These are phyloP conservation scores for Oryzias woworae DNA, from an alignment of 2,113 vertebrate genomes.

Conservation along the genomic window DNA sequence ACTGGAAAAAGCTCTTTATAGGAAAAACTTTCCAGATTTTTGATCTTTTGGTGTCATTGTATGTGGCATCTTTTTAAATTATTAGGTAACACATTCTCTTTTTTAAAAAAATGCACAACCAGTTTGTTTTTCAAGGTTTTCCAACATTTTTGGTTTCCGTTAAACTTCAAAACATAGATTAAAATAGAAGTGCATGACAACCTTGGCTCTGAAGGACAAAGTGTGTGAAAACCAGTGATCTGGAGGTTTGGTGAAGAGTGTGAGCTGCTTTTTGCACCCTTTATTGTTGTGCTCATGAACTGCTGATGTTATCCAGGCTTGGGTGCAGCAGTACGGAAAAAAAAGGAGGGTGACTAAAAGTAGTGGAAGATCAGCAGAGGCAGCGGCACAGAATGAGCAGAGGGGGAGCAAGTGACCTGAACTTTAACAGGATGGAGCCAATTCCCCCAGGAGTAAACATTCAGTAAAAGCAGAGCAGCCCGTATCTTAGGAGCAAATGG, in stretches of 20 bases:
- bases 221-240: background rate
- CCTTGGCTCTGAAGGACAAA: conserved; percentile 28
- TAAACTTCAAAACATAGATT: background rate
- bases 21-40: background rate
- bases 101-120: conserved; percentile 13
- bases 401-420: conserved; percentile 70
- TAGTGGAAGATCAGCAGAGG: conserved; percentile 48
- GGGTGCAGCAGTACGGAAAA: conserved; percentile 30
- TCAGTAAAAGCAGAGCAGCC: conserved; percentile 70
- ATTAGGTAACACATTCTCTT: conserved; percentile 15
- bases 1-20: background rate
- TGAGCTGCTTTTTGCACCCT: conserved; percentile 35
- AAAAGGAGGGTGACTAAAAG: conserved; percentile 54
- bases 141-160: conserved; percentile 6
- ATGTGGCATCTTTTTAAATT: background rate
- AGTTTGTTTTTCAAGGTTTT: conserved; percentile 21
- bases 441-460: conserved; percentile 77
- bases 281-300: background rate
- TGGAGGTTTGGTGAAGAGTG: conserved; percentile 9
- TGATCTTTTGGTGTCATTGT: background rate
- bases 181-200: conserved; percentile 4
- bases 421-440: conserved; percentile 75
- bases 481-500: conserved; percentile 73
- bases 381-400: conserved; percentile 27
- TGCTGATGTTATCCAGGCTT: conserved; percentile 51